Base-by-base conservation (phyloP, 2,888 invertebrate species). In the Anoncus sp. region DNA sequence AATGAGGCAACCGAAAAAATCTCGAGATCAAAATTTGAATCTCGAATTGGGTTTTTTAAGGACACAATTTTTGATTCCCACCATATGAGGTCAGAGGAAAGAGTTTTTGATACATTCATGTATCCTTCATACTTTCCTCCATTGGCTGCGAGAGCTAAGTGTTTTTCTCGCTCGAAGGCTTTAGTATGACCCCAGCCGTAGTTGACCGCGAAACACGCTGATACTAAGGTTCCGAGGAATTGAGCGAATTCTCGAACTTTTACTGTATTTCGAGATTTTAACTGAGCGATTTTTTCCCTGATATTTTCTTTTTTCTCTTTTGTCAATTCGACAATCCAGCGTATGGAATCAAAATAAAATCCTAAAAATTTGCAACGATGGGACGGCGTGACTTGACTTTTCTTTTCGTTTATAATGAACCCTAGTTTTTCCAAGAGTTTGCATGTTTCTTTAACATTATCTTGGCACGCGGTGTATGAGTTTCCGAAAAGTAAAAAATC, bases 11-110 rank as follows among this genome's bases (percentile, higher is more conserved):
- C 31, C 7, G 31, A 31, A 7, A 31, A 31, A 5, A 31, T 31
- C 7, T 31, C 31, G 31, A 31, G 31, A 5, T 31, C 7, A 7
- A 5, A 31, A 31, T 31, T 7, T 3, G 3, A 9, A 47, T 16
- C 55, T 63, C 31, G 3, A 18, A 78, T 71, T 2, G 65, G 70
- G 16, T 66, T 75, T 3, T 7, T n/a, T 5, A 53, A 18, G 35
- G 12, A 27, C 3, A 16, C 27, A 35, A 74, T 51, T 18, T 31
- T 60, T 14, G 57, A 6, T 45, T 53, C 35, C 74, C 66, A 78
- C 74, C 78, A 67, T 14, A 12, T 12, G 18, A 67, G 24, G 2
- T 55, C 67, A 9, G 3, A 5, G 3, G 3, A 7, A 4, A 62
- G 16, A 0, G 2, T 27, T 6, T 14, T 4, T 16, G 43, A 16